Conservation (phyloP, 2,113 vertebrate species). For the Romanogobio albipinnatus region DNA sequence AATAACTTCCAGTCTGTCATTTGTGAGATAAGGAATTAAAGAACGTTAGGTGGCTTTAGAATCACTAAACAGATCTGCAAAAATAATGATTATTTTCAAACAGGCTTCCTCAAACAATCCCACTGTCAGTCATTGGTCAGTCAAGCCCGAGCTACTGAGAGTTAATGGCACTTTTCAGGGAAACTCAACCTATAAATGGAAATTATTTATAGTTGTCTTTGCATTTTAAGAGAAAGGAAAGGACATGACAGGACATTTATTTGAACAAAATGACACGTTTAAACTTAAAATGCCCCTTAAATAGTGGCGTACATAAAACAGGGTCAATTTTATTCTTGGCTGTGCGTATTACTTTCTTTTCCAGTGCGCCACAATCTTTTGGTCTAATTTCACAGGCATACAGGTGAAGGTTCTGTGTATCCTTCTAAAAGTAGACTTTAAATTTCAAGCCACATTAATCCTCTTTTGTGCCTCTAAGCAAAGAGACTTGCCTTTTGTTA, state of each 20-base stretch:
- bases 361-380: slow-evolving; percentile 26
- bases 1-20: neutral
- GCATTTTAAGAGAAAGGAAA: neutral
- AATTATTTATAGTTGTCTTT: neutral
- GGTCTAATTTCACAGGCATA: slow-evolving; percentile 43
- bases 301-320: neutral
- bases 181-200: neutral
- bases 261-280: neutral
- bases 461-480: slow-evolving; percentile 43
- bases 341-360: neutral
- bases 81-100: neutral
- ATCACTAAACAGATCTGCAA: neutral
- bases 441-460: slow-evolving; percentile 60
- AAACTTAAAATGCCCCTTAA: neutral
- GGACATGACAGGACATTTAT: neutral
- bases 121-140: neutral
- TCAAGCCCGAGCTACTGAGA: neutral
- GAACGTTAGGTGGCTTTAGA: neutral
- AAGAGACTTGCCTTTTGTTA: slow-evolving; percentile 39
- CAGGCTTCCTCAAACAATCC: neutral
- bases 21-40: neutral
- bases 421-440: slow-evolving; percentile 49
- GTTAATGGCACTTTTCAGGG: neutral
- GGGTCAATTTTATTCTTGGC: neutral
- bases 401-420: slow-evolving; percentile 42